A percentile compares a stretch with the other conserved stretches of the same genome.
Conservation (phyloP, 2,113 vertebrate genomes). For the Chaetorhynchus papuensis region DNA sequence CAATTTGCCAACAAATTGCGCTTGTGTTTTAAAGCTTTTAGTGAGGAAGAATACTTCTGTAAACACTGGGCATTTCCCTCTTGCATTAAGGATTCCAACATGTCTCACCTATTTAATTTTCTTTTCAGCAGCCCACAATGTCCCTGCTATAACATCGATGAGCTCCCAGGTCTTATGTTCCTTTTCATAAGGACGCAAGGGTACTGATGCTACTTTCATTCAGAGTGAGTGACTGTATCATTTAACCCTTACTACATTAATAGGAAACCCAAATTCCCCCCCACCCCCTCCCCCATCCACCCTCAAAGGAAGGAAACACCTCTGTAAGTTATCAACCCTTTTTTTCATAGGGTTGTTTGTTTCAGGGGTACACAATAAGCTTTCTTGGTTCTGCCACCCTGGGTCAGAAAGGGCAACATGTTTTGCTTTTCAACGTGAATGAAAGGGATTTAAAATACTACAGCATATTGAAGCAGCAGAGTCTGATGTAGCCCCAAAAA, state of each 20-base stretch:
- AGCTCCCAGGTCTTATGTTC: neutral
- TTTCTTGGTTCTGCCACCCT: neutral
- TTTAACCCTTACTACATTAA: neutral
- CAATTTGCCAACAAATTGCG: slow-evolving; percentile 35
- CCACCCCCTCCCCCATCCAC: accelerated
- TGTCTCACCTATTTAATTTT: slow-evolving; percentile 64
- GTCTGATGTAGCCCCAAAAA: neutral
- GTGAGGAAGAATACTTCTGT: neutral
- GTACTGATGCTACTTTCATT: neutral
- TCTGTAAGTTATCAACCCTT: neutral
- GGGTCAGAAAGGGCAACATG: neutral
- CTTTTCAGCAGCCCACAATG: slow-evolving; percentile 12
- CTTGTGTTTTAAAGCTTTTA: slow-evolving; percentile 38
- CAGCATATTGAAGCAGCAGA: neutral
- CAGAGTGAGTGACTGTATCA: neutral
- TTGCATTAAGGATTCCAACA: neutral
- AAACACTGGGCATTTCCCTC: slow-evolving; percentile 10
- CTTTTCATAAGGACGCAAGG: neutral
- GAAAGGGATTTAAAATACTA: neutral
- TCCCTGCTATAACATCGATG: slow-evolving; percentile 3
- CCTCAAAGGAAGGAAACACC: neutral
- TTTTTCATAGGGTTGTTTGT: neutral
- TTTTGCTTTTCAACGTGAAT: neutral
- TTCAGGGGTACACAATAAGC: neutral
- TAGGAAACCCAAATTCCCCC: neutral